Evolutionary conservation across 2,888 invertebrate species (phyloP).

Genomic region (Polietes domitor): DNA sequence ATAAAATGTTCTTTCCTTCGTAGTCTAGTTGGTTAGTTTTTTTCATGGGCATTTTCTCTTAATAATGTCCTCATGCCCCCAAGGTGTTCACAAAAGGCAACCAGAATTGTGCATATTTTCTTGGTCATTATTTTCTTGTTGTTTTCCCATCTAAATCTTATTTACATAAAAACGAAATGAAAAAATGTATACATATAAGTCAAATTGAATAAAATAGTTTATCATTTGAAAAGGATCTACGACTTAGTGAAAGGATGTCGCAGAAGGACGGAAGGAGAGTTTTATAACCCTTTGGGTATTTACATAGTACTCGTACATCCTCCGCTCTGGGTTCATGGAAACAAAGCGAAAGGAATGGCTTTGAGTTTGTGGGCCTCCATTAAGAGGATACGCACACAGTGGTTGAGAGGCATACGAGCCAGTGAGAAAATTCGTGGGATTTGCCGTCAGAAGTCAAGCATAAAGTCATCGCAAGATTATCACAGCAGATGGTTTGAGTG

Average conservation of each 20-base stretch:
- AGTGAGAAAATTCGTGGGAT: not conserved
- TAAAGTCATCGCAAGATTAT: conserved; percentile 9
- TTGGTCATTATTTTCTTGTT: conserved; percentile 55
- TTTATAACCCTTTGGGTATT: conserved; percentile 53
- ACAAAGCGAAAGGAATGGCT: conserved; percentile 13
- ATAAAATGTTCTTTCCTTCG: conserved; percentile 23
- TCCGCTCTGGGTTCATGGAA: conserved; percentile 20
- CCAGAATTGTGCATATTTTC: conserved; percentile 47
- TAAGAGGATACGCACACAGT: conserved; percentile 6
- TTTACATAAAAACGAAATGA: conserved; percentile 48
- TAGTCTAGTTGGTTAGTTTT: conserved; percentile 1
- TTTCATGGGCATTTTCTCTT: conserved; percentile 11
- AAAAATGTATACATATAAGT: conserved; percentile 36
- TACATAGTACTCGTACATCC: conserved; percentile 15
- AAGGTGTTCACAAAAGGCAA: conserved; percentile 47
- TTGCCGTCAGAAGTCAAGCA: conserved; percentile 7
- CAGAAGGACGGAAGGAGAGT: conserved; percentile 31
- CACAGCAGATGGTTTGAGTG: not conserved
- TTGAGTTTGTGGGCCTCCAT: not conserved
- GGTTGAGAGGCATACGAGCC: not conserved
- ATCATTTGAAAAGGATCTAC: conserved; percentile 46
- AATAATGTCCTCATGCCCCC: conserved; percentile 43
- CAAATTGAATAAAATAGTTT: conserved; percentile 62
- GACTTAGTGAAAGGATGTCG: conserved; percentile 29
- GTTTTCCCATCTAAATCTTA: conserved; percentile 50